A percentile compares a stretch with the other conserved stretches of the same genome.
phyloP scores from a whole-genome alignment of 2,797 vertebrate genomes.

The Arrhamphus sclerolepis region DNA sequence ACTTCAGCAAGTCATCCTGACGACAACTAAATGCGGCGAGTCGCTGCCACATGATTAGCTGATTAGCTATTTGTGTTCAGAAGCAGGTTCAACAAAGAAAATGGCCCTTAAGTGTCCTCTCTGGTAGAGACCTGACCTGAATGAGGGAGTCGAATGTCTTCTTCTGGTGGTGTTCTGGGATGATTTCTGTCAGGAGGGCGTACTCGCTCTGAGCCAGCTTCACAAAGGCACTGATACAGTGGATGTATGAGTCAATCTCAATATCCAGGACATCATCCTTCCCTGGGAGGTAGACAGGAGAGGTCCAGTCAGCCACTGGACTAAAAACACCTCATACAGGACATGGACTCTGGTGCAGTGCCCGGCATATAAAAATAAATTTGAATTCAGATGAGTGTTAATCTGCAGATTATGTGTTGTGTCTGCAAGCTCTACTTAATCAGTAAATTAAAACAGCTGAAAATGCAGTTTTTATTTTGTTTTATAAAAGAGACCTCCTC shows the following conservation, averaged over 20 bases:
- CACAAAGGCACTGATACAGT: constrained; percentile 96
- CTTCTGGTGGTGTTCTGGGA: constrained; percentile 98
- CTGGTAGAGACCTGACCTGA: constrained; percentile 81
- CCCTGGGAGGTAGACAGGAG: constrained; percentile 75
- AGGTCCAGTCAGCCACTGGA: constrained; percentile 5
- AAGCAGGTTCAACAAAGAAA: background rate
- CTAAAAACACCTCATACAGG: background rate
- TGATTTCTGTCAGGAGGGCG: constrained; percentile 88
- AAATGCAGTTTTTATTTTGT: background rate
- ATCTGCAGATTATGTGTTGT: constrained; percentile 1
- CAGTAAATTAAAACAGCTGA: background rate
- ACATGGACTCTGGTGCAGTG: background rate
- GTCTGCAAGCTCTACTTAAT: constrained; percentile 1
- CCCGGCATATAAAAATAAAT: background rate
- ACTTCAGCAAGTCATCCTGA: too few relatives aligned
- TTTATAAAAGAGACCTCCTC: background rate
- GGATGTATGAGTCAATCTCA: constrained; percentile 96
- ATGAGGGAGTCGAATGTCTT: constrained; percentile 98
- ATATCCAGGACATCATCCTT: constrained; percentile 94
- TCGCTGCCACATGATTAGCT: too few relatives aligned
- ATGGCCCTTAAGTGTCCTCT: too few relatives aligned
- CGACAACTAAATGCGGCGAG: too few relatives aligned
- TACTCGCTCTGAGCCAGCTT: constrained; percentile 97
- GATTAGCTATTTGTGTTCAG: too few relatives aligned
- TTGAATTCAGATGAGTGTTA: background rate